These are phyloP conservation scores for Odontocolon sp. DNA, from an alignment of 2,888 invertebrate genomes.

Conservation along the genomic window DNA sequence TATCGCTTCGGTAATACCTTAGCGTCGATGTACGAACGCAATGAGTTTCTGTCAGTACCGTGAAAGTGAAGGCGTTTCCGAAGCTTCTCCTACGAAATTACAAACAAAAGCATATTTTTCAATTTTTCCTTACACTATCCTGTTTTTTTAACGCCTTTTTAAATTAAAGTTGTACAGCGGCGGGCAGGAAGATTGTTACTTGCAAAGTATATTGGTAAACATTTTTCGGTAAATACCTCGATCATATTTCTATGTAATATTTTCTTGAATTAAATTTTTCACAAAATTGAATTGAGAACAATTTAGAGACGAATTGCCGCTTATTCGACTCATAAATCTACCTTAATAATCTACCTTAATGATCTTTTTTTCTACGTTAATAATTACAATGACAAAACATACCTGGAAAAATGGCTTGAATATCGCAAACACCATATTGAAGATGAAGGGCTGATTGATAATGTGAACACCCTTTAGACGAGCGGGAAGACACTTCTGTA, in stretches of 20 bases:
- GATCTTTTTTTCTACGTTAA: not conserved
- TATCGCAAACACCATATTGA: conserved; percentile 92
- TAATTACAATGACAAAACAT: conserved; percentile 8
- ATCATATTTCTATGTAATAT: too few relatives aligned
- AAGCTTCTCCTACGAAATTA: conserved; percentile 86
- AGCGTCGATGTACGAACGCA: conserved; percentile 84
- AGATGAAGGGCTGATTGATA: conserved; percentile 93
- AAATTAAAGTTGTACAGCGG: too few relatives aligned
- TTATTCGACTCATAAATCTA: too few relatives aligned
- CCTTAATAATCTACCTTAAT: too few relatives aligned
- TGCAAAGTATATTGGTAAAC: too few relatives aligned
- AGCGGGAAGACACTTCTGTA: conserved; percentile 91
- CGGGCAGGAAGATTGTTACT: too few relatives aligned
- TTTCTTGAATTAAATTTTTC: too few relatives aligned
- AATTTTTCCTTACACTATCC: too few relatives aligned
- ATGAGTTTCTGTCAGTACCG: conserved; percentile 85
- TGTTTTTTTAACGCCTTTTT: too few relatives aligned
- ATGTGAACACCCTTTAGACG: conserved; percentile 93
- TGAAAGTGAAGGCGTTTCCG: conserved; percentile 90
- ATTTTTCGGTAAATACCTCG: too few relatives aligned
- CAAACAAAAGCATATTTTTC: not conserved
- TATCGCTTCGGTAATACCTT: conserved; percentile 84
- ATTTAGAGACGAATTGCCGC: too few relatives aligned
- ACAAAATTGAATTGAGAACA: too few relatives aligned
- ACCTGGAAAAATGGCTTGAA: conserved; percentile 91